Evolutionary conservation across 1,140 invertebrate genomes (phyloP), one percentile per base, ranked within the genome.

Genomic region (Octopus sinensis): DNA sequence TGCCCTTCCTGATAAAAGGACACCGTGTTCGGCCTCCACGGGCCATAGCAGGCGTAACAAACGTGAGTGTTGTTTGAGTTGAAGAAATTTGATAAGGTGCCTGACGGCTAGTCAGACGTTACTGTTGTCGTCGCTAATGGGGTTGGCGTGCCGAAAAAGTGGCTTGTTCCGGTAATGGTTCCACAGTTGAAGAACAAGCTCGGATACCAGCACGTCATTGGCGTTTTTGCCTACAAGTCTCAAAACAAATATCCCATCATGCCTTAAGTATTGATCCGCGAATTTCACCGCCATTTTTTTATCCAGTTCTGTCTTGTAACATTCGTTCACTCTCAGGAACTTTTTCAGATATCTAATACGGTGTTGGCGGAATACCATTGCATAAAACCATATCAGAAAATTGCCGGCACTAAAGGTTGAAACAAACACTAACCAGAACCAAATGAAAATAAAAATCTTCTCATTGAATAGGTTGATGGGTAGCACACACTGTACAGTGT

Each of bases 351-450:
- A 91, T 43, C 89, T 86, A 73, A 90, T 86, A 9, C 90, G 85
- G 80, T 89, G 89, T 81, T 88, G 88, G 80, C 88, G 82, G 78
- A 90, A 89, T n/a, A 90, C 86, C 87, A 89, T 89, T 56, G 86
- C 88, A 86, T 91, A 92, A 54, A 89, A 84, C 90, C 90, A 91
- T 56, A 88, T 84, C 30, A 91, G 84, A 81, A 91, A 90, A 81
- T 89, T 90, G 78, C 91, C 88, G 23, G 91, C 85, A 83, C 91
- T 92, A 78, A 92, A 88, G 17, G 91, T 85, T 53, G 92, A 89
- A 7, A 92, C 90, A 84, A 92, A 92, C n/a, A 92, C 91, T 80
- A 92, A 91, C 92, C 92, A 92, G 86, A 92, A 92, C 92, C 92
- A 92, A 79, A 93, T 89, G 85, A 92, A 92, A 81, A 92, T 90